Evolutionary conservation across 2,113 vertebrate species (phyloP), one percentile per base, ranked within the genome.

Genomic region (Strix aluco): DNA sequence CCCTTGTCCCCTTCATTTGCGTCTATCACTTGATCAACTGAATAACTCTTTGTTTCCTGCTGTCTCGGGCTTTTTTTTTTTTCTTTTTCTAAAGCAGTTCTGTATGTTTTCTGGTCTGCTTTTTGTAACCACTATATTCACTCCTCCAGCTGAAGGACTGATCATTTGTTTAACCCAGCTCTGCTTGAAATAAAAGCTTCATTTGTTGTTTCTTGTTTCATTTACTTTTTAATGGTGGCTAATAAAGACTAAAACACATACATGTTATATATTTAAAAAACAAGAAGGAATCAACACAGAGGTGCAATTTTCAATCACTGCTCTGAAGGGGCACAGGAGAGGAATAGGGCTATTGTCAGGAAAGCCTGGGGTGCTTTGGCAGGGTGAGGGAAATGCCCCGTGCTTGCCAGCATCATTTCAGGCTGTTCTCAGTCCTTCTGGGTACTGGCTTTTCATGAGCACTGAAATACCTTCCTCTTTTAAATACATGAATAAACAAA

Each of bases 1-100:
- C 40, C 44, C 79, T 71, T 82, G 85, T 63, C 94, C 88, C 79
- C 57, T 54, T 82, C 51, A 44, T 58, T 78, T 94, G 78, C 4
- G 11, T 92, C 96, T 91, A 82, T 97, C 96, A 91, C 70, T 92
- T 25, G 78, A 94, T 52, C 91, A 55, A 49, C 69, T 97, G 94
- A 98, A 97, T 97, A 80, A 94, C 55, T 59, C 95, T 90, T 94
- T 98, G 97, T 98, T 96, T 74, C 84, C 52, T 2, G 1, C 17
- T 16, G 16, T 86, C 71, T 81, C 2, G 0, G 6, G 8, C 13
- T 72, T 12, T 19, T 42, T 66, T 75, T 55, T 20, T 52, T 44
- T 36, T 1, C 2, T 71, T 81, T 81, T 86, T 54, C 84, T 92
- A n/a, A 79, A 77, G 86, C 14, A 90, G 72, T 74, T 86, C 88